Conservation (phyloP, 2,888 invertebrate genomes). For the Cyclophora albipunctata region DNA sequence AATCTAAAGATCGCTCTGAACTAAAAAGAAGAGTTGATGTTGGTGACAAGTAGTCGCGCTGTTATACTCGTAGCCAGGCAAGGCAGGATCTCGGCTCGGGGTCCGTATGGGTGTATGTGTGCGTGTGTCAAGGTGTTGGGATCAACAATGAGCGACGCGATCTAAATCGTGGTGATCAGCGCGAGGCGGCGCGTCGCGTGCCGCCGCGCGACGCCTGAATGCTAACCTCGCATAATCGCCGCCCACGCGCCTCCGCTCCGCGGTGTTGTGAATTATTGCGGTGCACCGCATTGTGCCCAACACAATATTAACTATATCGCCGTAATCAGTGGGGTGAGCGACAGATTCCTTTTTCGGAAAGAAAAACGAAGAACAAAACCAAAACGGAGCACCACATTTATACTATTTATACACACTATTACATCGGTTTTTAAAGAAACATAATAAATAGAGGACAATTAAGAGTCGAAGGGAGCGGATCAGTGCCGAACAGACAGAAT, state of each 20-base stretch:
- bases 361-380: too few species aligned
- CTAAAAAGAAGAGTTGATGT: too few species aligned
- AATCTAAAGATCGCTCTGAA: too few species aligned
- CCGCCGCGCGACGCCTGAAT: conserved; percentile 18
- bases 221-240: background rate
- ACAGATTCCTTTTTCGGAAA: too few species aligned
- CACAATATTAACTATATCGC: background rate
- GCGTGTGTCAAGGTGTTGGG: conserved; percentile 2
- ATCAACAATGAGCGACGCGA: conserved; percentile 39
- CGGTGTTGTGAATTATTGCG: background rate
- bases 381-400: too few species aligned
- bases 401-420: too few species aligned
- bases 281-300: conserved; percentile 15
- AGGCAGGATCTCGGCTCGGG: too few species aligned
- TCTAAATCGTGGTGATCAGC: conserved; percentile 59
- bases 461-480: conserved; percentile 33
- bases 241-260: conserved; percentile 4
- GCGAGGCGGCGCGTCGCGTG: conserved; percentile 53
- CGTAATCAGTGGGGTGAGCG: too few species aligned
- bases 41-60: too few species aligned
- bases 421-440: too few species aligned
- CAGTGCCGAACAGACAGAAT: conserved; percentile 47
- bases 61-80: too few species aligned
- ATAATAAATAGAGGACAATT: background rate
- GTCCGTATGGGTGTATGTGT: too few species aligned